Conservation (phyloP, 2,797 vertebrate species). For the Remorina albescens region DNA sequence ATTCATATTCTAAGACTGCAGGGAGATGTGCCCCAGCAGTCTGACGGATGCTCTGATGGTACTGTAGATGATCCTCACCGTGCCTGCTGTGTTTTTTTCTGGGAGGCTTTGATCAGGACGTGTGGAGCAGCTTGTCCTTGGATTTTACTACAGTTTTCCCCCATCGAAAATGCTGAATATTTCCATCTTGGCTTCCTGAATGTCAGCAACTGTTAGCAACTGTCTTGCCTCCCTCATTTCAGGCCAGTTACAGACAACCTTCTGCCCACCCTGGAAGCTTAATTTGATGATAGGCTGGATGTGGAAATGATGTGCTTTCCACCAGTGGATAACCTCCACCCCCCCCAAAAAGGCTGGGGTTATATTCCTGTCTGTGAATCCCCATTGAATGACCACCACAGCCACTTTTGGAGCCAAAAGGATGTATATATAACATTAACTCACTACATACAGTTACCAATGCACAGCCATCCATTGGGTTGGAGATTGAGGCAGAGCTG, state of each 20-base stretch:
- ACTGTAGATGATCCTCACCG: background rate
- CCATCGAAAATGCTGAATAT: background rate
- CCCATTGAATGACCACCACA: slow-evolving; percentile 28
- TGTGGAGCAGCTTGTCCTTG: background rate
- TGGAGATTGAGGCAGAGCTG: slow-evolving; percentile 6
- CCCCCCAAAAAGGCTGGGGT: slow-evolving; percentile 35
- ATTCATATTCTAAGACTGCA: background rate
- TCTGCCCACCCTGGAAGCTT: slow-evolving; percentile 51
- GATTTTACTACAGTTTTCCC: slow-evolving; percentile 16
- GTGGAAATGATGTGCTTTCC: slow-evolving; percentile 35
- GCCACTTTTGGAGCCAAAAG: slow-evolving; percentile 13
- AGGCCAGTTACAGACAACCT: slow-evolving; percentile 45
- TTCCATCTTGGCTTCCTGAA: slow-evolving; percentile 42
- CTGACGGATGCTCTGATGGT: background rate
- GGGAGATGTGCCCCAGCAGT: background rate
- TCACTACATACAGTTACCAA: slow-evolving; percentile 14
- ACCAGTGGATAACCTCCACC: slow-evolving; percentile 24
- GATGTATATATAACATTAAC: slow-evolving; percentile 21
- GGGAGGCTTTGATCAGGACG: slow-evolving; percentile 5
- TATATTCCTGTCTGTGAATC: slow-evolving; percentile 20
- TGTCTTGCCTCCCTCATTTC: slow-evolving; percentile 50
- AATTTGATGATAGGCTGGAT: slow-evolving; percentile 65
- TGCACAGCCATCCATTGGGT: slow-evolving; percentile 18
- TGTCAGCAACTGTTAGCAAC: slow-evolving; percentile 35
- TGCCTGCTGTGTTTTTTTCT: slow-evolving; percentile 6